Evolutionary conservation across 37 sponge, comb jelly and placozoan genomes (phyloP), one percentile per base, ranked within the genome.

Genomic region (Cliona cf. orientalis): DNA sequence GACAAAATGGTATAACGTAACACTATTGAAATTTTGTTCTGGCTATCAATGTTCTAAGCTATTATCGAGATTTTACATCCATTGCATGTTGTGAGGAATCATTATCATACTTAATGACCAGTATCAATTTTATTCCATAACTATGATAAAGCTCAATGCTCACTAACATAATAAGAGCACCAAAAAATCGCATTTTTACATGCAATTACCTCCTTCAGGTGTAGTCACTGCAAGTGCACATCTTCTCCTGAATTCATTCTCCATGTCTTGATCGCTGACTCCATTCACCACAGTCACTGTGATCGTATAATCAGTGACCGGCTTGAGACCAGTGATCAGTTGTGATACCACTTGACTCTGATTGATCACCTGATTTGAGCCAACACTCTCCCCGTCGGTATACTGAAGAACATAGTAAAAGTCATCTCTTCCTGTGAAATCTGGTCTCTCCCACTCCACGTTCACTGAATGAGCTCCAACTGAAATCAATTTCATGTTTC

Each of bases 231-330:
- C 23, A 31, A 61, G 31, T 12, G n/a, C 62, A 61, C 62, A 61
- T 31, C 25, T 61, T 40, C 69, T 68, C 40, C 37, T 22, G 31
- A 21, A 9, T 32, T 32, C 69, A 6, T 40, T 40, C 22, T 40
- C 40, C 6, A 40, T 36, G 69, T 68, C 69, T 17, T 68, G 69
- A 17, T 68, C 40, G 35, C 69, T 68, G 34, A 68, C 69, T 68
- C 69, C 69, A 68, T 68, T 68, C 39, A 37, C 2, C 5, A 37
- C 69, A 32, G 69, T 68, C 40, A 68, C 69, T 68, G 9, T 68
- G 33, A 68, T 37, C 39, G 40, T 38, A 40, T 68, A 68, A 5
- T 68, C 19, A 29, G 69, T 68, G 34, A 35, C 39, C 6, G 69
- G 40, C 41, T 40, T 68, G 9, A 68, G 40, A 32, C 69, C 41